Evolutionary conservation across 2,888 invertebrate genomes (phyloP).

Genomic region (Serrognathus titanus): DNA sequence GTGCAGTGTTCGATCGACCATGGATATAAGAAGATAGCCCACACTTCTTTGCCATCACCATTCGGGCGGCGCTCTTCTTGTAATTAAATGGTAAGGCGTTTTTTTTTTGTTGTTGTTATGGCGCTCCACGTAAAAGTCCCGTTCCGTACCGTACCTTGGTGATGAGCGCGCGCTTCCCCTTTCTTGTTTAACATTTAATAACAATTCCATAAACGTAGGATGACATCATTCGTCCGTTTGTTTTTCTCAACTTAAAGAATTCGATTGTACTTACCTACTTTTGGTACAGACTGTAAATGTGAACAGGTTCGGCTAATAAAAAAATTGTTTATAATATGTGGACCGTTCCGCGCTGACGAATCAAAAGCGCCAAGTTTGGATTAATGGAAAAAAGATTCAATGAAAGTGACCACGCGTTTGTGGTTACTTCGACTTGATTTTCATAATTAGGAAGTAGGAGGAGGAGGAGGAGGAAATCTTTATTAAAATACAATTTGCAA

Average conservation of each 20-base stretch:
- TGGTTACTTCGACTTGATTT: too few species aligned
- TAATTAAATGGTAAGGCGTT: not conserved
- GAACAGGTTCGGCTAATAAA: too few species aligned
- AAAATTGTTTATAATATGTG: too few species aligned
- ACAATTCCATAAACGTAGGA: not conserved
- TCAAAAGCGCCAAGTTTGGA: too few species aligned
- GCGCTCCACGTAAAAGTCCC: not conserved
- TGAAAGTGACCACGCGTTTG: too few species aligned
- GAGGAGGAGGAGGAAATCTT: too few species aligned
- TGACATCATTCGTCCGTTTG: not conserved
- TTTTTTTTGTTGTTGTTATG: not conserved
- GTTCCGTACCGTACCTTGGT: not conserved
- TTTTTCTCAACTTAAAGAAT: not conserved
- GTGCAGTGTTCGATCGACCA: constrained; percentile 19
- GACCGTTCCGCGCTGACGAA: too few species aligned
- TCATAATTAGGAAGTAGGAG: too few species aligned
- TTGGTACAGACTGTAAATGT: too few species aligned
- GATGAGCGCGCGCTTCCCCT: not conserved
- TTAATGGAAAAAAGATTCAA: too few species aligned
- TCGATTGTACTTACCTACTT: too few species aligned
- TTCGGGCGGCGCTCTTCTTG: not conserved
- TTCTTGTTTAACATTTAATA: not conserved
- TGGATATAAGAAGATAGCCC: constrained; percentile 17
- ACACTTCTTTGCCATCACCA: not conserved
- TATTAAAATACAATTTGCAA: too few species aligned